A percentile compares a stretch with the other conserved stretches of the same genome.
Conservation (phyloP, 2,888 invertebrate species). For the Lamproptera curius region DNA sequence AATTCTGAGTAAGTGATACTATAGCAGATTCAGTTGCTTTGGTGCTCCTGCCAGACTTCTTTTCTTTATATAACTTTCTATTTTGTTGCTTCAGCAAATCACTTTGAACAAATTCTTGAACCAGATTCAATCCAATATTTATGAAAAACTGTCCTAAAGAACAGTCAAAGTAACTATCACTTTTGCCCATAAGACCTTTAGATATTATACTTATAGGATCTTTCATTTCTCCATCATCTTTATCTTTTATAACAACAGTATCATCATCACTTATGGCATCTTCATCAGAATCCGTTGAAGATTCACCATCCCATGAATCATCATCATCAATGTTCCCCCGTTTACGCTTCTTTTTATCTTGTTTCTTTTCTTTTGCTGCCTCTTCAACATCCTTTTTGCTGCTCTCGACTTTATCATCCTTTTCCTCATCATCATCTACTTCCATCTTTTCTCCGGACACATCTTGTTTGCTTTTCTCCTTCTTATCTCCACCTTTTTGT, state of each 20-base stretch:
- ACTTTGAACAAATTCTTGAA: constrained; percentile 95
- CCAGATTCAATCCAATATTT: constrained; percentile 94
- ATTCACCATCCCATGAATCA: constrained; percentile 79
- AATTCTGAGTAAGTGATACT: constrained; percentile 89
- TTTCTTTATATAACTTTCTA: constrained; percentile 88
- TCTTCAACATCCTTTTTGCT: constrained; percentile 36
- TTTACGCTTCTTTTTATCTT: constrained; percentile 53
- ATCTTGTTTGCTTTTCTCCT: constrained; percentile 55
- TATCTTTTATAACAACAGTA: constrained; percentile 76
- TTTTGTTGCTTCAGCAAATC: constrained; percentile 94
- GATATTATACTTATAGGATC: constrained; percentile 61
- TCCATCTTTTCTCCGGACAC: constrained; percentile 48
- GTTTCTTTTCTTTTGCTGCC: constrained; percentile 45
- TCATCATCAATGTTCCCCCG: constrained; percentile 74
- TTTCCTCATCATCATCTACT: constrained; percentile 39
- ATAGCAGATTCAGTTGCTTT: constrained; percentile 89
- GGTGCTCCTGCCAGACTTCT: constrained; percentile 79
- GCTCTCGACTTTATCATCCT: constrained; percentile 34
- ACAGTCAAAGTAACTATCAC: constrained; percentile 89
- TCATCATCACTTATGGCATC: constrained; percentile 67
- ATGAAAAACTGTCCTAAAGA: constrained; percentile 95
- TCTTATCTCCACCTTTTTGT: constrained; percentile 53
- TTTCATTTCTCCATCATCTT: constrained; percentile 71
- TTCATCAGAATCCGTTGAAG: constrained; percentile 72
- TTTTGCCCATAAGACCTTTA: constrained; percentile 69